Conservation (phyloP, 2,888 invertebrate genomes). For the Anagyrus pseudococci region DNA sequence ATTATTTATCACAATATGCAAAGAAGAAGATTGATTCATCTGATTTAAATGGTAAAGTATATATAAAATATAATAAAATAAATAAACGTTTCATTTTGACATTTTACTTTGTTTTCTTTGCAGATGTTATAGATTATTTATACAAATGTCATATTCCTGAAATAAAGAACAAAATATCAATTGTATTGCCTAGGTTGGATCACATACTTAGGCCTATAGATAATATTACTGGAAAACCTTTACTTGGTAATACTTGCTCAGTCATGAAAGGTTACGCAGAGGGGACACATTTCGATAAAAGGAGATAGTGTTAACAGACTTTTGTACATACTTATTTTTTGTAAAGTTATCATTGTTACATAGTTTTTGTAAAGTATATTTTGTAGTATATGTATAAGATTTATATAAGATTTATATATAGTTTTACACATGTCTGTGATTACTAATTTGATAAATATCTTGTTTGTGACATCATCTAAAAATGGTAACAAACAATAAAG, state of each 20-base stretch:
- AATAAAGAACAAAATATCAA: slow-evolving; percentile 28
- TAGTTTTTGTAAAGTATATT: no score
- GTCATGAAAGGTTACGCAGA: not conserved
- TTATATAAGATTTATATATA: no score
- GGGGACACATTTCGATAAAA: no score
- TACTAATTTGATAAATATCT: no score
- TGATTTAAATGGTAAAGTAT: slow-evolving; percentile 14
- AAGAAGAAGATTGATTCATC: not conserved
- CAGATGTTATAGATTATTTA: slow-evolving; percentile 46
- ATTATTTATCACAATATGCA: slow-evolving; percentile 4
- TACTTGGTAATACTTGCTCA: not conserved
- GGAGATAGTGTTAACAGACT: no score
- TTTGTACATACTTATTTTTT: no score
- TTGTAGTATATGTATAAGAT: no score
- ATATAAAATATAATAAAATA: not conserved
- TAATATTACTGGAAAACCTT: not conserved
- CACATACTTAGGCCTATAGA: slow-evolving; percentile 29
- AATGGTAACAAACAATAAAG: no score
- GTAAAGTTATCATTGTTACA: no score
- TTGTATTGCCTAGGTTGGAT: slow-evolving; percentile 46
- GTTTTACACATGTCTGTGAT: no score
- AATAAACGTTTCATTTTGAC: not conserved
- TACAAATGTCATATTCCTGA: slow-evolving; percentile 40
- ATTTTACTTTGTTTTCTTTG: slow-evolving; percentile 31
- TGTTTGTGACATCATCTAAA: no score